Evolutionary conservation across 2,888 invertebrate species (phyloP).

Genomic region (Drosophila pegasa): DNA sequence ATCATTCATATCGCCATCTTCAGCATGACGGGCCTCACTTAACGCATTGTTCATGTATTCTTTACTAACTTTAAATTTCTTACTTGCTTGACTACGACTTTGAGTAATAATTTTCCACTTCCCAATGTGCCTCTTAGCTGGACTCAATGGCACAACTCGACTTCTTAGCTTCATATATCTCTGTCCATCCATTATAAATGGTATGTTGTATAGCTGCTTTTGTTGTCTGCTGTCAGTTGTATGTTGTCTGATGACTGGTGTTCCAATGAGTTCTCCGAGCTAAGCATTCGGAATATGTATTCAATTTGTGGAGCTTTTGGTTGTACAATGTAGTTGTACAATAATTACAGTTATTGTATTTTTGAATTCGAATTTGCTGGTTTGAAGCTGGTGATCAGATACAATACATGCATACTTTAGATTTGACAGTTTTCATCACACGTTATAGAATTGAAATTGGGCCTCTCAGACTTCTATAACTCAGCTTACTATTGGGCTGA

Average conservation of each 20-base stretch:
- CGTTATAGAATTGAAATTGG: neutral
- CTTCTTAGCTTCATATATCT: slow-evolving; percentile 4
- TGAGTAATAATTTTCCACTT: neutral
- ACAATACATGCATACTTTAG: too few species aligned
- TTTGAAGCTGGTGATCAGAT: too few species aligned
- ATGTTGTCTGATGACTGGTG: neutral
- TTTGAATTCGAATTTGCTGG: too few species aligned
- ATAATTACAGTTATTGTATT: too few species aligned
- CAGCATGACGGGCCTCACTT: neutral
- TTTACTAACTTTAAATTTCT: neutral
- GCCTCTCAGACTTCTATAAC: too few species aligned
- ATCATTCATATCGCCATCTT: neutral
- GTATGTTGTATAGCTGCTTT: too few species aligned
- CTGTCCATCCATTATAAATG: neutral
- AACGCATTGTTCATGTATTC: neutral
- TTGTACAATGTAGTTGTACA: too few species aligned
- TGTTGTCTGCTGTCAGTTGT: too few species aligned
- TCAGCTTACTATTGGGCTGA: too few species aligned
- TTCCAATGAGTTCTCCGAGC: neutral
- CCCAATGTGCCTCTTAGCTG: neutral
- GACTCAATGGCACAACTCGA: slow-evolving; percentile 6
- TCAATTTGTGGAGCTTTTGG: too few species aligned
- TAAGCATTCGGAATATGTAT: too few species aligned
- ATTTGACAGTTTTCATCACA: neutral
- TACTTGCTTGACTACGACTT: neutral